These are phyloP conservation scores for Apis mellifera DNA, from an alignment of 1,140 invertebrate genomes.

Conservation along the genomic window Amel_HAv3.1 CM009942.2:7971001-7971500, in stretches of 20 bases:
- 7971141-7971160: too few relatives aligned
- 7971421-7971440: constrained; percentile 47
- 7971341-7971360: neutral
- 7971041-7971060: too few relatives aligned
- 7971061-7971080: too few relatives aligned
- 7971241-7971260: neutral
- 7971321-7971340: neutral
- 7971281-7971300: neutral
- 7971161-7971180: too few relatives aligned
- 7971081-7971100: too few relatives aligned
- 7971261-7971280: neutral
- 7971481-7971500: neutral
- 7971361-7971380: constrained; percentile 1
- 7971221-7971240: neutral
- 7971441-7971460: constrained; percentile 42
- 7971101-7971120: too few relatives aligned
- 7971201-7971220: too few relatives aligned
- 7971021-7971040: neutral
- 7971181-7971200: too few relatives aligned
- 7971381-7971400: constrained; percentile 45
- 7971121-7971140: neutral
- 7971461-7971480: constrained; percentile 14
- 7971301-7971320: neutral
- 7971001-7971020: too few relatives aligned
- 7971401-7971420: constrained; percentile 69